phyloP scores from a whole-genome alignment of 30 jellyfish, hydroid and myxozoan species.

The Catostylus mosaicus region DNA sequence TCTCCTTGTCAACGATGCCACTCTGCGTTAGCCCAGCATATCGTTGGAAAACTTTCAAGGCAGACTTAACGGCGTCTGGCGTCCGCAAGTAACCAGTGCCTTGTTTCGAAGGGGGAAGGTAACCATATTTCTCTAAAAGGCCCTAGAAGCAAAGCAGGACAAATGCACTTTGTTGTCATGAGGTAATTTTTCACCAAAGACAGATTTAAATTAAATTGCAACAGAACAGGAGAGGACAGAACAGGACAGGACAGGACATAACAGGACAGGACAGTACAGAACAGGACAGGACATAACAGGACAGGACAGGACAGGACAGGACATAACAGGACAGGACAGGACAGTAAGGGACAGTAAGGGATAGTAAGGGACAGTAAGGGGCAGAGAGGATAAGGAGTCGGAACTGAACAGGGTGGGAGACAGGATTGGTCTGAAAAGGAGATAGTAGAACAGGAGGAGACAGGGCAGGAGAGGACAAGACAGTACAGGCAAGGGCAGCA shows the following conservation, averaged over 20 bases:
- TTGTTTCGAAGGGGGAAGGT: conserved; percentile 38
- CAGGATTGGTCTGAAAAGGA: no score
- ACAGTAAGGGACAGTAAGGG: neutral
- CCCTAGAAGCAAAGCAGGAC: neutral
- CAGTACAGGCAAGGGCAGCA: no score
- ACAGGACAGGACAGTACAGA: no score
- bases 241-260: neutral
- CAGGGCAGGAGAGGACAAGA: no score
- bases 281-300: no score
- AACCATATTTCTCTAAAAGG: conserved; percentile 64
- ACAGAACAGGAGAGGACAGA: neutral
- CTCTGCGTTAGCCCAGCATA: conserved; percentile 72
- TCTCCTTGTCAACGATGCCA: conserved; percentile 67
- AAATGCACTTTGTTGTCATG: neutral
- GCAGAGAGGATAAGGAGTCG: no score
- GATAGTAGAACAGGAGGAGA: no score
- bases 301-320: neutral
- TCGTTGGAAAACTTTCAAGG: conserved; percentile 63
- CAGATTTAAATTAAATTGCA: neutral
- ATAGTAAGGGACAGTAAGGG: neutral
- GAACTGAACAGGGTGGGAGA: no score
- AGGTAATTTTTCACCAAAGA: neutral
- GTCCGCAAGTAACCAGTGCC: conserved; percentile 63
- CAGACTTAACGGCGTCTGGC: conserved; percentile 34
- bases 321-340: neutral